Conservation (phyloP, 2,797 vertebrate species). For the Telmatherina bonti region DNA sequence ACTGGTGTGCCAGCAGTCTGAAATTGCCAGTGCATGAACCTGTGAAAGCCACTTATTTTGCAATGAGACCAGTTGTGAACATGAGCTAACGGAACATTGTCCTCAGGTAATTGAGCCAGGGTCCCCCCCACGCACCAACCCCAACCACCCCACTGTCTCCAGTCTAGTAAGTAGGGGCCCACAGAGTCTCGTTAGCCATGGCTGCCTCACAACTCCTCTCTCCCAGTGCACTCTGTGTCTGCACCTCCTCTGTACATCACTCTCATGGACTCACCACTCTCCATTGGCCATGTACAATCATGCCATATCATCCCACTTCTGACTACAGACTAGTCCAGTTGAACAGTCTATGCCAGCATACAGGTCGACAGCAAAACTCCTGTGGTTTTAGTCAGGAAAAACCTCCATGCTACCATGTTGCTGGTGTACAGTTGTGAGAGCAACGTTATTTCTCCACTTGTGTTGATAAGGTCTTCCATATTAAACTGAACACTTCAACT, state of each 20-base stretch:
- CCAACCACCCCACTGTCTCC: slow-evolving; percentile 84
- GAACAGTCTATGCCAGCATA: slow-evolving; percentile 27
- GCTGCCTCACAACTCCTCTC: slow-evolving; percentile 82
- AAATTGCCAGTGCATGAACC: slow-evolving; percentile 61
- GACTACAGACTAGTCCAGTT: slow-evolving; percentile 54
- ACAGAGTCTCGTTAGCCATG: slow-evolving; percentile 83
- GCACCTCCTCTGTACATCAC: slow-evolving; percentile 77
- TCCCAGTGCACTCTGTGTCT: slow-evolving; percentile 78
- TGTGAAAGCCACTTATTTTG: slow-evolving; percentile 63
- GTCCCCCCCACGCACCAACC: slow-evolving; percentile 85
- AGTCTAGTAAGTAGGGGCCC: slow-evolving; percentile 86
- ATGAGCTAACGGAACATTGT: slow-evolving; percentile 83
- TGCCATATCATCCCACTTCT: slow-evolving; percentile 77
- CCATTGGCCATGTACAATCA: slow-evolving; percentile 77
- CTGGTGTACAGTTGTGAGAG: slow-evolving; percentile 70
- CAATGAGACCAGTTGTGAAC: slow-evolving; percentile 78
- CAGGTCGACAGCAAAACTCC: slow-evolving; percentile 40
- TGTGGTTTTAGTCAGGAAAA: slow-evolving; percentile 45
- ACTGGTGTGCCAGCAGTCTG: slow-evolving; percentile 6
- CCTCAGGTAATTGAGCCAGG: slow-evolving; percentile 86
- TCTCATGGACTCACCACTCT: slow-evolving; percentile 80
- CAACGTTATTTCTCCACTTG: slow-evolving; percentile 52
- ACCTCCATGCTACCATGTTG: slow-evolving; percentile 60
- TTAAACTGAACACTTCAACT: slow-evolving; percentile 42
- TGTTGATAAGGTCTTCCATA: slow-evolving; percentile 58